Evolutionary conservation across 2,113 vertebrate genomes (phyloP), one percentile per base, ranked within the genome.

Genomic region (Myrmophylax atrothorax): DNA sequence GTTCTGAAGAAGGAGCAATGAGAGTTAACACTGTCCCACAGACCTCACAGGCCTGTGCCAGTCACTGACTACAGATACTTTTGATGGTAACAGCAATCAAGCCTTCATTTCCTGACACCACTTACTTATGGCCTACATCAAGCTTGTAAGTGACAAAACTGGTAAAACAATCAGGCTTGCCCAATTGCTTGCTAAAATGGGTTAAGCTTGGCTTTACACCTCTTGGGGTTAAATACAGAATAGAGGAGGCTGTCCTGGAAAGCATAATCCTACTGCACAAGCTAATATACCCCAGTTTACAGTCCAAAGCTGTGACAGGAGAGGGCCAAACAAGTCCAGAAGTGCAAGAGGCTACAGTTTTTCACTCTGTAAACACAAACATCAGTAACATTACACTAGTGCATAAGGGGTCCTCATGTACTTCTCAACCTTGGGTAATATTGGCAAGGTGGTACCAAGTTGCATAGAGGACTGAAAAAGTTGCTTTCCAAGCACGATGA

Each of bases 161-260:
- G 24, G 33, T 22, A 50, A 64, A 64, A 73, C 35, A 44, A 84
- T n/a, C 60, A 59, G 20, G 42, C 17, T 18, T 20, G 42, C 67
- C 76, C 59, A 33, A 3, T n/a, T 52, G 33, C 35, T n/a, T 35
- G 40, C 29, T 67, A 12, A 89, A 93, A 67, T 33, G 16, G 89
- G 52, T 75, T 78, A 95, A 96, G 69, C 60, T 33, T 52, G 70
- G 81, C 63, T 94, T 89, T 68, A 42, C 26, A 47, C 29, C 89
- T 67, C 64, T 74, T n/a, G 4, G 25, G 25, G 47, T 78, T 87
- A 84, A 92, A 82, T 0, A 17, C 33, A 55, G 50, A 81, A 50
- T 2, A 67, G 25, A 84, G 26, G 10, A 70, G 8, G 3, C 47
- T 35, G 23, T 13, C 47, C 78, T 79, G 52, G 52, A 87, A 84